phyloP scores from a whole-genome alignment of 2,113 vertebrate species.

The Microtus pennsylvanicus region DNA sequence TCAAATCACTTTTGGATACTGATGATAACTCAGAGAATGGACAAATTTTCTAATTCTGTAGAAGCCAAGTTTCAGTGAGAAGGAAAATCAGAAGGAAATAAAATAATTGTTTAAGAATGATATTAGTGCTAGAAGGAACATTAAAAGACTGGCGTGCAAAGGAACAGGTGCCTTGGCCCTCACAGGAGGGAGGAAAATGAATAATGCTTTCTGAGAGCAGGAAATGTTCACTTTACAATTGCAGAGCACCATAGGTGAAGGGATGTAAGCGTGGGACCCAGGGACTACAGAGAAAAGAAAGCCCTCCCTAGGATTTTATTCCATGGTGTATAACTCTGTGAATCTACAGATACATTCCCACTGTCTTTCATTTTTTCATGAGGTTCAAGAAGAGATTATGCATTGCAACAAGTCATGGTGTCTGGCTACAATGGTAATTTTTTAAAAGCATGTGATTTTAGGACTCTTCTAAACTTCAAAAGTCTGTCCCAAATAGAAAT shows the following conservation, averaged over 20 bases:
- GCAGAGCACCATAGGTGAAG: neutral
- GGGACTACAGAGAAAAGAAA: neutral
- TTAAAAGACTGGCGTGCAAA: neutral
- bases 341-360: neutral
- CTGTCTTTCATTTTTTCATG: neutral
- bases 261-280: neutral
- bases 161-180: neutral
- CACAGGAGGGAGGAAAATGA: neutral
- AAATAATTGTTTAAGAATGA: neutral
- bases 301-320: neutral
- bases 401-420: neutral
- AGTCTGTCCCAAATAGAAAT: neutral
- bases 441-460: neutral
- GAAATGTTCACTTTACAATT: neutral
- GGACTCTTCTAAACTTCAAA: neutral
- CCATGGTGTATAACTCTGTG: neutral
- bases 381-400: neutral
- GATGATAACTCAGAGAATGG: neutral
- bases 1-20: neutral
- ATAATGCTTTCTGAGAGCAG: neutral
- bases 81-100: neutral
- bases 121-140: neutral
- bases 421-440: neutral
- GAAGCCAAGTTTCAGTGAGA: neutral
- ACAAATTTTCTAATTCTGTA: neutral